Conservation (phyloP, 2,113 vertebrate genomes). For the Mustela nigripes region DNA sequence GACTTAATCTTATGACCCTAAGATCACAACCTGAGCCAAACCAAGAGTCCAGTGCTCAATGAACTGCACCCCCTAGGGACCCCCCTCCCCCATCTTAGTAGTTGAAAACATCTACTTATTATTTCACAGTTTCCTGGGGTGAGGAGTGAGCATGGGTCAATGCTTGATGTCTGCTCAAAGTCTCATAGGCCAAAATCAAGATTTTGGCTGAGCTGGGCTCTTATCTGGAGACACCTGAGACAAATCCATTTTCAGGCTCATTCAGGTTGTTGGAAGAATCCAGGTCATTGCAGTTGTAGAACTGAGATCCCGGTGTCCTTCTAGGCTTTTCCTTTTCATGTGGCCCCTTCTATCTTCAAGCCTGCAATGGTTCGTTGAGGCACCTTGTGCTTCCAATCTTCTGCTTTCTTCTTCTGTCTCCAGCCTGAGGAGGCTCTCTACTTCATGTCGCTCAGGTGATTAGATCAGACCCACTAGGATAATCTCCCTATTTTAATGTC, state of each 20-base stretch:
- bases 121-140: background rate
- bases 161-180: background rate
- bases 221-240: background rate
- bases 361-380: background rate
- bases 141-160: background rate
- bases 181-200: background rate
- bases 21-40: background rate
- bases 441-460: background rate
- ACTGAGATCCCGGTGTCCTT: background rate
- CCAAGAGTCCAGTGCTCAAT: background rate
- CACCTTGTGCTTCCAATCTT: background rate
- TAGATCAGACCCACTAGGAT: background rate
- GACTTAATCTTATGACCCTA: background rate
- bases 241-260: background rate
- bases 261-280: background rate
- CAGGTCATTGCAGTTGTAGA: background rate
- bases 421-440: background rate
- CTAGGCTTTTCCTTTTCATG: background rate
- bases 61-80: background rate
- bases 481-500: background rate
- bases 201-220: background rate
- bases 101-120: background rate
- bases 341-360: background rate
- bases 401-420: background rate
- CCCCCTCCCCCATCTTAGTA: no score